These are phyloP conservation scores for Torymus texanus DNA, from an alignment of 2,888 invertebrate genomes.

Conservation along the genomic window DNA sequence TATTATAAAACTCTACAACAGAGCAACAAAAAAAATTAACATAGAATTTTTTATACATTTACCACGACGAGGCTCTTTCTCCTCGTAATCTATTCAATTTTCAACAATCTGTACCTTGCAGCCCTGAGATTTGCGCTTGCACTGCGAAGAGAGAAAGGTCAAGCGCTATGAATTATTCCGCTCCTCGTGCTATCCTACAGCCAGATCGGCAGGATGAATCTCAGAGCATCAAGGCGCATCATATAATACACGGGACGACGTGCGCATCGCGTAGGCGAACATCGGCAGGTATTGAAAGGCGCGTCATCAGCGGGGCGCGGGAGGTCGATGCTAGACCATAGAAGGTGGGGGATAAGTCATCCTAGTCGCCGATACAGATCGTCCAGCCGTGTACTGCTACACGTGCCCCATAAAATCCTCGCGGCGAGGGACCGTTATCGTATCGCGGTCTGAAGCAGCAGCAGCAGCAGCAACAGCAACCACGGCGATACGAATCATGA, in stretches of 20 bases:
- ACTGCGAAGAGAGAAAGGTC: background rate
- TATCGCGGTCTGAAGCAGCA: background rate
- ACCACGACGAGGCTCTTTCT: no score
- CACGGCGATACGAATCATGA: constrained; percentile 45
- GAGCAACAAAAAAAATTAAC: no score
- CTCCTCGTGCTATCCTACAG: background rate
- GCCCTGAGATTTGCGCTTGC: no score
- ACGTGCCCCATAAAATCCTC: background rate
- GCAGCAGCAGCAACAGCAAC: background rate
- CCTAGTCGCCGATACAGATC: background rate
- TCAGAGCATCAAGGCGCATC: no score
- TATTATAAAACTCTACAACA: no score
- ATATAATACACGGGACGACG: no score
- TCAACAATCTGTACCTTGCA: background rate
- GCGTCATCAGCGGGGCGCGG: no score
- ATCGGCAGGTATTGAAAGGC: no score
- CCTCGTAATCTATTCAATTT: constrained; percentile 22
- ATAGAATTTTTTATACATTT: no score
- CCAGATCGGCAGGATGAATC: no score
- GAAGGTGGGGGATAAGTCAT: background rate
- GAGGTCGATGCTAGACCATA: no score
- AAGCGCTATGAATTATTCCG: constrained; percentile 2
- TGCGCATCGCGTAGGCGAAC: no score
- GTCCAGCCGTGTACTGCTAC: background rate
- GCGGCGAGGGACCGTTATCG: constrained; percentile 22